Conservation (phyloP, 2,797 vertebrate species). For the Chelonia mydas region DNA sequence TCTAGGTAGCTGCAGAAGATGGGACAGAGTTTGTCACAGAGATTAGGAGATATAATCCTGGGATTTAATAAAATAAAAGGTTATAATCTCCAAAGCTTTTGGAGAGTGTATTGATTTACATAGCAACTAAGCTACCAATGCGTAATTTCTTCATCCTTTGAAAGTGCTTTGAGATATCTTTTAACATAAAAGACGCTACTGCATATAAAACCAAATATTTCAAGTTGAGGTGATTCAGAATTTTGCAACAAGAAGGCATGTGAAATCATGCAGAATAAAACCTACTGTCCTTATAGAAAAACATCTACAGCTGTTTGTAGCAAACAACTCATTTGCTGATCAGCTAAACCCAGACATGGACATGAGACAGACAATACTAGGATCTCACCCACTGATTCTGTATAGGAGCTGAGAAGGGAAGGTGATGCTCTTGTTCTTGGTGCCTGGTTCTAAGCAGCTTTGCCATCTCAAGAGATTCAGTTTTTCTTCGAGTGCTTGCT, state of each 20-base stretch:
- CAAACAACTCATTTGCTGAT: not conserved
- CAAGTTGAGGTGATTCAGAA: not conserved
- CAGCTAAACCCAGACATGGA: not conserved
- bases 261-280: not conserved
- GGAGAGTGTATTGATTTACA: not conserved
- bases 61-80: conserved; percentile 1
- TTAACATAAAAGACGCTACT: not conserved
- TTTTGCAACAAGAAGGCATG: not conserved
- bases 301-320: not conserved
- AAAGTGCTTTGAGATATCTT: not conserved
- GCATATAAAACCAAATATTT: not conserved
- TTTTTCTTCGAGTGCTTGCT: not conserved
- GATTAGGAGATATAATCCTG: not conserved
- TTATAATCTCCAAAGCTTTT: not conserved
- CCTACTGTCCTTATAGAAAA: not conserved
- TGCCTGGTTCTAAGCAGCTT: not conserved
- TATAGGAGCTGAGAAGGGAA: not conserved
- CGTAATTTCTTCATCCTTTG: conserved; percentile 11
- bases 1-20: not conserved
- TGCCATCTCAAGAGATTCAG: not conserved
- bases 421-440: not conserved
- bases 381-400: not conserved
- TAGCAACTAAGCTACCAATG: not conserved
- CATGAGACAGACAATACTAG: not conserved
- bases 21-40: not conserved